Base-by-base conservation (phyloP, 2,888 invertebrate genomes). In the Cantharis rufa region DNA sequence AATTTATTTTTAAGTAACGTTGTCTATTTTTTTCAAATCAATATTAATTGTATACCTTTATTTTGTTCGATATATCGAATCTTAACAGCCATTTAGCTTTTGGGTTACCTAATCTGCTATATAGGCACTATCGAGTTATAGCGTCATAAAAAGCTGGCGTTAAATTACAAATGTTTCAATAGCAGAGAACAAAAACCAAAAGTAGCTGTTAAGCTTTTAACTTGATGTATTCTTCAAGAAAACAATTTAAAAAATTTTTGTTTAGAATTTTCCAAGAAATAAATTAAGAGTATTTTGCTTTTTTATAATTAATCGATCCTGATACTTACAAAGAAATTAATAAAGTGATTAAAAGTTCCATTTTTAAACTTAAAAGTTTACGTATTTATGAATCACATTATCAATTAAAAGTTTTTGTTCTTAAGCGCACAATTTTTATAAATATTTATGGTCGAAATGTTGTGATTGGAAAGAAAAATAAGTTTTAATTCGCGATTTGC, bases 401-500 rank as follows among this genome's bases (percentile, higher is more conserved):
- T 62, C 15, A 28, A 72, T 48, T 48, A 48, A 48, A 48, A 48
- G n/a, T n/a, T 48, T 48, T 48, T 48, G 48, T 48, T 48, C n/a
- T 48, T 48, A 48, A 48, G 48, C 48, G n/a, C 48, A 48, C 48
- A 48, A 48, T 48, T 48, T 48, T 48, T 48, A 48, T 48, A 48
- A 48, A 48, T 48, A 48, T 48, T 48, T 48, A 48, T 48, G 48
- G 1, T 48, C 48, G 48, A n/a, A 48, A n/a, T 48, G 48, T 48
- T 48, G n/a, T n/a, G 48, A 48, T 48, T 48, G 48, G 48, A 48
- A 48, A 48, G 48, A 48, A 48, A 48, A 48, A 48, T 48, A 66
- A 66, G 24, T 27, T 74, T 78, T 76, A 73, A 73, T 69, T 62
- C 72, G 69, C 77, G 75, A 79, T 79, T 79, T 79, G 75, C 79